Percentiles rank a stretch among this genome's conserved stretches.
Conservation (phyloP, 2,797 vertebrate genomes). For the Spinus pinus region DNA sequence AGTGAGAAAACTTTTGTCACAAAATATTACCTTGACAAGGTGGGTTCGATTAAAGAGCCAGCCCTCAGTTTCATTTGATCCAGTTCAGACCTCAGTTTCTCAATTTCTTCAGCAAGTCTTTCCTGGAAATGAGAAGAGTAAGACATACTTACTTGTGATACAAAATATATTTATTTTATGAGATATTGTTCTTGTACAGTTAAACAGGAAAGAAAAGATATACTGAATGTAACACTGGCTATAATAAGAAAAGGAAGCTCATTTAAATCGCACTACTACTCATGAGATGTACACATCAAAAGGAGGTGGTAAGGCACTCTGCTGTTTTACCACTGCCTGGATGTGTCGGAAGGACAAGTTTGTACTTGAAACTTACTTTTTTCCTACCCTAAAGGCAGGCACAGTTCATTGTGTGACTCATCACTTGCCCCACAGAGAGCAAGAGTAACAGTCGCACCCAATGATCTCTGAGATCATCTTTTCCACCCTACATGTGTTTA, state of each 20-base stretch:
- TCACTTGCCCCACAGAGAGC: neutral
- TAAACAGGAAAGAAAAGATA: neutral
- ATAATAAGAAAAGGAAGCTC: neutral
- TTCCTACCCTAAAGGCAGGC: neutral
- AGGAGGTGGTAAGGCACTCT: neutral
- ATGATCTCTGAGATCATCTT: neutral
- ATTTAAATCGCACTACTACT: neutral
- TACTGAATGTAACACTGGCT: neutral
- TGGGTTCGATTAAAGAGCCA: constrained; percentile 93
- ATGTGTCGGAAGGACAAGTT: neutral
- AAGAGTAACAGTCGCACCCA: neutral
- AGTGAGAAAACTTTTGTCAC: neutral
- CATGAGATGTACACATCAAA: accelerated
- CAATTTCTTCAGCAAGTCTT: constrained; percentile 93
- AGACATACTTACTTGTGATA: neutral
- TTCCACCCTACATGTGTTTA: neutral
- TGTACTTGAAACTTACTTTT: neutral
- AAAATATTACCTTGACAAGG: constrained; percentile 86
- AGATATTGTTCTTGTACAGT: neutral
- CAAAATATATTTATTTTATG: neutral
- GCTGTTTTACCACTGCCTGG: neutral
- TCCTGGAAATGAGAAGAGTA: constrained; percentile 75
- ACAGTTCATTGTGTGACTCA: accelerated
- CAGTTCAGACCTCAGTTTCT: constrained; percentile 92
- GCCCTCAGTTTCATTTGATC: constrained; percentile 92